Evolutionary conservation across 2,113 vertebrate genomes (phyloP).

Genomic region (Nerophis lumbriciformis): DNA sequence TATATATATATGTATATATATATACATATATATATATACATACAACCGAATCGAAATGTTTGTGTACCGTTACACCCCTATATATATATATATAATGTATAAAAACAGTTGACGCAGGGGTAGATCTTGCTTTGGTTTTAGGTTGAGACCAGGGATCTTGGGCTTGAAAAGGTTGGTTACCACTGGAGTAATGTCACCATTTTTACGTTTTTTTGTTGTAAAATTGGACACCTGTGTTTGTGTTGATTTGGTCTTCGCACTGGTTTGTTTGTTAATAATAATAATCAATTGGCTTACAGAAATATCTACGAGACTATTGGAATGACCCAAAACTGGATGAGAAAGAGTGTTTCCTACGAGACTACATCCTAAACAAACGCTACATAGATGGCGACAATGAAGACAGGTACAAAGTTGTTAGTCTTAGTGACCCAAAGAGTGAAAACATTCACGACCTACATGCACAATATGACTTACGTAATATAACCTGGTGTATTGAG

Average conservation of each 20-base stretch:
- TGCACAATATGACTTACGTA: background rate
- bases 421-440: background rate
- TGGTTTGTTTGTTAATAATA: background rate
- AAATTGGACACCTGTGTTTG: too few relatives aligned
- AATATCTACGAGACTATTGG: conserved; percentile 82
- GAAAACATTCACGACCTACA: background rate
- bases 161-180: too few relatives aligned
- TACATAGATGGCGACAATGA: conserved; percentile 66
- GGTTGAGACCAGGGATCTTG: too few relatives aligned
- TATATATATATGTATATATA: too few relatives aligned
- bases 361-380: conserved; percentile 83
- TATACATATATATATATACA: too few relatives aligned
- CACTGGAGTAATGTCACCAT: background rate
- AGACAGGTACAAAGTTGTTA: conserved; percentile 36
- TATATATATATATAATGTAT: too few relatives aligned
- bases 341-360: conserved; percentile 81
- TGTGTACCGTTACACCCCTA: too few relatives aligned
- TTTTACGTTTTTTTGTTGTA: too few relatives aligned
- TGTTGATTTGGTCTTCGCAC: background rate
- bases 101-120: too few relatives aligned
- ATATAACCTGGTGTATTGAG: conserved; percentile 40
- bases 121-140: too few relatives aligned
- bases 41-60: too few relatives aligned
- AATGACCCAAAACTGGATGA: conserved; percentile 79
- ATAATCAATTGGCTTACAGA: conserved; percentile 54